Base-by-base conservation (phyloP, 2,888 invertebrate genomes). In the Xanthia togata region DNA sequence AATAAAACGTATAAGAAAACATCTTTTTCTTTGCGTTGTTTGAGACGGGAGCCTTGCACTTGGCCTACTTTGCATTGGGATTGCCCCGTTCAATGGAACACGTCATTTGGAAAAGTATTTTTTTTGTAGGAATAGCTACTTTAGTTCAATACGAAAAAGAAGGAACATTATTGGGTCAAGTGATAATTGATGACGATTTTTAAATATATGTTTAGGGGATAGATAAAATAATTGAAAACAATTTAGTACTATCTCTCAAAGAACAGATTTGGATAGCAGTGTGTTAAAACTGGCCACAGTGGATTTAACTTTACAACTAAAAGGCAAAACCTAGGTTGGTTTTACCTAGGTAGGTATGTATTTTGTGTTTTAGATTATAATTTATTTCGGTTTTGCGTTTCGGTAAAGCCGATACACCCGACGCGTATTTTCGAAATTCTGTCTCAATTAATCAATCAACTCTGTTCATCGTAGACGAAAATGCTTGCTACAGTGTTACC, bases 401-500 rank as follows among this genome's bases (percentile, higher is more conserved):
- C 62, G 0, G 14, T 23, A 17, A 55, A 55, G 41, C 17, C 12
- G 20, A 35, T 57, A 41, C 6, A 41, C 2, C 12, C 9, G 2
- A 50, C 17, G 67, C 31, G 38, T 35, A 72, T 73, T 79, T 55
- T 55, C 47, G 44, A 14, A 75, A 70, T 70, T 47, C 53, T 57
- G 31, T 65, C 53, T 47, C 26, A 65, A 79, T 82, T 76, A 76
- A 79, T 79, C 82, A 79, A 79, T 82, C 82, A 76, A 35, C 38
- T 41, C n/a, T 14, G 64, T 64, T 76, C 20, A 79, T 69, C 14
- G 50, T 60, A 53, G 44, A 60, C 38, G 47, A 26, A 53, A 76
- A 76, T 55, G 38, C 26, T 77, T 64, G 26, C 35, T 23, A 65
- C 8, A 38, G 57, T 64, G 26, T 75, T 63, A 75, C 17, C n/a